These are phyloP conservation scores for Monochamus alternatus DNA, from an alignment of 2,888 invertebrate genomes.

Conservation along the genomic window DNA sequence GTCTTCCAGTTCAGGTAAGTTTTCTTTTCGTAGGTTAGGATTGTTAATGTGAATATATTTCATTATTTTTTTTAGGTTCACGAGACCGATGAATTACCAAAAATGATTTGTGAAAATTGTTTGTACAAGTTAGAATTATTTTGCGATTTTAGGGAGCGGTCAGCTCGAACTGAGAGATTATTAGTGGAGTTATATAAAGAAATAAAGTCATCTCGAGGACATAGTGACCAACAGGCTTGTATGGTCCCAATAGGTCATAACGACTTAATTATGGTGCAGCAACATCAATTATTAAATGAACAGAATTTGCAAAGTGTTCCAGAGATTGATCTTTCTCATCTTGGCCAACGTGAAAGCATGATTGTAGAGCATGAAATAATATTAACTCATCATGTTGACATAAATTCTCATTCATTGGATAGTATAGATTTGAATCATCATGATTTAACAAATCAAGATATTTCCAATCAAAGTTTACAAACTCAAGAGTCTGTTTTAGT, in stretches of 20 bases:
- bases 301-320: slow-evolving; percentile 60
- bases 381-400: slow-evolving; percentile 62
- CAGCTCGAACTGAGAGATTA: slow-evolving; percentile 73
- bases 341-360: slow-evolving; percentile 62
- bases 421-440: slow-evolving; percentile 66
- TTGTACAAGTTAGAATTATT: slow-evolving; percentile 74
- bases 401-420: slow-evolving; percentile 63
- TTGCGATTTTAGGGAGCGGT: slow-evolving; percentile 74
- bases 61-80: slow-evolving; percentile 69
- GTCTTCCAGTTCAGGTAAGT: slow-evolving; percentile 73
- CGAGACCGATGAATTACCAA: slow-evolving; percentile 74
- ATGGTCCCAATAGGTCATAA: slow-evolving; percentile 53
- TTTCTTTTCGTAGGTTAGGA: slow-evolving; percentile 26
- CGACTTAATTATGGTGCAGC: slow-evolving; percentile 64
- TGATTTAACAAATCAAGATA: slow-evolving; percentile 64
- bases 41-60: not conserved
- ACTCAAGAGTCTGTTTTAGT: slow-evolving; percentile 60
- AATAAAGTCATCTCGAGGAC: slow-evolving; percentile 49
- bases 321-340: slow-evolving; percentile 64
- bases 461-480: slow-evolving; percentile 65
- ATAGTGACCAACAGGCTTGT: slow-evolving; percentile 45
- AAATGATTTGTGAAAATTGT: slow-evolving; percentile 75
- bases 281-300: slow-evolving; percentile 62
- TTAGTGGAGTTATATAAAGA: slow-evolving; percentile 69
- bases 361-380: slow-evolving; percentile 66